A percentile compares a stretch with the other conserved stretches of the same genome.
phyloP scores from a whole-genome alignment of 1,140 invertebrate genomes.

The Eufriesea mexicana region DNA sequence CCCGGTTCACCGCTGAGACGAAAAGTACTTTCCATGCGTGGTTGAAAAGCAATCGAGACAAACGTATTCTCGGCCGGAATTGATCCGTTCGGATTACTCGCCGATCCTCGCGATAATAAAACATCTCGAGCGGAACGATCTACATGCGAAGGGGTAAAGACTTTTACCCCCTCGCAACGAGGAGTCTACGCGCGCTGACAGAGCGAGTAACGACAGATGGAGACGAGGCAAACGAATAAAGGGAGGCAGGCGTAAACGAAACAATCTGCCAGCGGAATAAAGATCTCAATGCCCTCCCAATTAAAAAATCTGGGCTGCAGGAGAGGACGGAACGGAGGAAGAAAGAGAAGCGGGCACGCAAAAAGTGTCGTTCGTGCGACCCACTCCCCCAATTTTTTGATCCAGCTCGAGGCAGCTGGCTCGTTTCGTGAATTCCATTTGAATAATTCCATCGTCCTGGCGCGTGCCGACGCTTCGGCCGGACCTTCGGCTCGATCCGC shows the following conservation, averaged over 20 bases:
- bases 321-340: conserved; percentile 18
- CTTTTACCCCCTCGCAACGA: no score
- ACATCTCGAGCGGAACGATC: no score
- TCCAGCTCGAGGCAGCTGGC: conserved; percentile 58
- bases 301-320: conserved; percentile 41
- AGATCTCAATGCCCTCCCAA: not conserved
- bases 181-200: no score
- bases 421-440: conserved; percentile 69
- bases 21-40: conserved; percentile 30
- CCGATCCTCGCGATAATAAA: no score
- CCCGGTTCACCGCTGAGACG: not conserved
- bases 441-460: conserved; percentile 64
- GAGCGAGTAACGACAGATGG: no score
- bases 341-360: conserved; percentile 6
- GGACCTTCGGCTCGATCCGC: conserved; percentile 41
- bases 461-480: conserved; percentile 58
- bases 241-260: no score
- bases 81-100: not conserved
- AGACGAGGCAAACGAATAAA: no score
- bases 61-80: not conserved
- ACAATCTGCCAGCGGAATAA: not conserved
- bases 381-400: conserved; percentile 59
- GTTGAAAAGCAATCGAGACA: conserved; percentile 21
- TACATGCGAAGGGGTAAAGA: no score
- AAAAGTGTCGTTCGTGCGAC: conserved; percentile 57